A percentile compares a stretch with the other conserved stretches of the same genome.
phyloP scores from a whole-genome alignment of 2,797 vertebrate species.

The Mustela erminea region DNA sequence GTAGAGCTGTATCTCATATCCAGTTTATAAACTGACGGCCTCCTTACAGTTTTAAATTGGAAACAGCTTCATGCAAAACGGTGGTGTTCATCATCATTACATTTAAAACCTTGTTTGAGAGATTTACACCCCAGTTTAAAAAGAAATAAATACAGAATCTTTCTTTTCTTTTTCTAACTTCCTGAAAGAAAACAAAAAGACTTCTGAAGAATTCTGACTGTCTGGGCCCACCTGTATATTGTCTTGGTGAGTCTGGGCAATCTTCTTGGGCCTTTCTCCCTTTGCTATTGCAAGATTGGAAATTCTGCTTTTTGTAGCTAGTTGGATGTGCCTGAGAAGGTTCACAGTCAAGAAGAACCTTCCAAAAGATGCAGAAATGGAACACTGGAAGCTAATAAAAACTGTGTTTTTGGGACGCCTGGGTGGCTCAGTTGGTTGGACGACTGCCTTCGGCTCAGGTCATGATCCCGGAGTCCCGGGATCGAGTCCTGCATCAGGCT shows the following conservation, averaged over 20 bases:
- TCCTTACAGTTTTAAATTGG: constrained; percentile 28
- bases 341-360: neutral
- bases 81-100: constrained; percentile 39
- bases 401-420: neutral
- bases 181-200: constrained; percentile 74
- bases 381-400: constrained; percentile 15
- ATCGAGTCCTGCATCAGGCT: too few species aligned
- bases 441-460: too few species aligned
- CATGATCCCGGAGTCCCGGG: too few species aligned
- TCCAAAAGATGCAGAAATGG: neutral
- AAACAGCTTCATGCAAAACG: neutral
- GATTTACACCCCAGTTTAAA: constrained; percentile 44
- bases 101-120: constrained; percentile 57
- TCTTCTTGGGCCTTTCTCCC: constrained; percentile 55
- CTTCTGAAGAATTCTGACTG: constrained; percentile 74
- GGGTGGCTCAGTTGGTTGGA: too few species aligned
- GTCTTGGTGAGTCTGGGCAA: constrained; percentile 65
- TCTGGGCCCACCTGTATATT: constrained; percentile 63
- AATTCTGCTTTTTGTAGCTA: constrained; percentile 41
- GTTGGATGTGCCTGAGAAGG: neutral
- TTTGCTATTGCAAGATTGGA: constrained; percentile 53
- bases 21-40: neutral
- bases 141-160: constrained; percentile 66
- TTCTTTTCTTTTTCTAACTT: constrained; percentile 63
- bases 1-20: neutral